Percentiles rank a stretch among this genome's conserved stretches.
Conservation (phyloP, 2,797 vertebrate species). For the Dendrocincla fuliginosa region DNA sequence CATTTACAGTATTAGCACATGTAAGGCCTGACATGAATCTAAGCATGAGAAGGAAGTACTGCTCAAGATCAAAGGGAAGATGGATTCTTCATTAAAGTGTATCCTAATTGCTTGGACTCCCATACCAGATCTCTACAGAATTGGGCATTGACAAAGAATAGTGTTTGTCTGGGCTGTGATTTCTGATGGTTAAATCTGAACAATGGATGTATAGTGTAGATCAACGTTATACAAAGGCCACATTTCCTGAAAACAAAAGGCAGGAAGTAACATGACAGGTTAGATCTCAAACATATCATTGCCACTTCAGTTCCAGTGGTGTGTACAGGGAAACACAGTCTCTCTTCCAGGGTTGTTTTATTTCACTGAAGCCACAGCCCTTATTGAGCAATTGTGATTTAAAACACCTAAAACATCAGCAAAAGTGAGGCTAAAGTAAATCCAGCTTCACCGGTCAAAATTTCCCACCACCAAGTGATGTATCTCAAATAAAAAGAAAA, state of each 20-base stretch:
- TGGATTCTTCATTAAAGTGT: neutral
- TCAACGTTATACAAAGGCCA: neutral
- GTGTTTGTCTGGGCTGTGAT: neutral
- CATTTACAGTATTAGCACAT: neutral
- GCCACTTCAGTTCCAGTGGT: neutral
- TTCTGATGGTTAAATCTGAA: neutral
- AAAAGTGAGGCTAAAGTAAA: neutral
- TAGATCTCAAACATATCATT: neutral
- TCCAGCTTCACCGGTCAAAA: conserved; percentile 1
- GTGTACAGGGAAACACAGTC: neutral
- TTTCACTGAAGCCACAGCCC: neutral
- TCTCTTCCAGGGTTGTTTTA: neutral
- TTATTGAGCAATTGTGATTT: neutral
- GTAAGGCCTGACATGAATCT: neutral
- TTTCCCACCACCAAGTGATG: neutral
- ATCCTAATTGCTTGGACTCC: neutral
- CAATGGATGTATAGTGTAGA: neutral
- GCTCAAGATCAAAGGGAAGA: neutral
- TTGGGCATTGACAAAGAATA: neutral
- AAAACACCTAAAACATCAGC: neutral
- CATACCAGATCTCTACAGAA: neutral
- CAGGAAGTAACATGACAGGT: neutral
- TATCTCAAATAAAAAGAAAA: neutral
- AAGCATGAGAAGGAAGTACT: neutral
- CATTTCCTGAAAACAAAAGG: conserved; percentile 7